Conservation (phyloP, 2,113 vertebrate species). For the Delphinapterus leucas region DNA sequence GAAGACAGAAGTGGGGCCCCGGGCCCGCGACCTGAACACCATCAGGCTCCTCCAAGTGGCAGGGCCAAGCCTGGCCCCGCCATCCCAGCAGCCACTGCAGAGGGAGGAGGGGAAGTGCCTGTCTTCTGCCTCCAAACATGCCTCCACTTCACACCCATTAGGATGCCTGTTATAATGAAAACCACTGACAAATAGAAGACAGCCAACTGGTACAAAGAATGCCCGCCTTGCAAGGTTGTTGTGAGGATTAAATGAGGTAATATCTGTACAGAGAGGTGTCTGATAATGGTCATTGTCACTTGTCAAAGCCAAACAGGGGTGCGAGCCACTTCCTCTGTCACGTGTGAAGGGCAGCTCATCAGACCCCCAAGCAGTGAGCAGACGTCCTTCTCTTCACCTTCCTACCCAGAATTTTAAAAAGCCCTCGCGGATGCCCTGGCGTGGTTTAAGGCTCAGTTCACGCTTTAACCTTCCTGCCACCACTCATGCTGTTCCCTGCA, state of each 20-base stretch:
- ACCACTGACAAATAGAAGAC: too few relatives aligned
- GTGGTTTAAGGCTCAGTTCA: background rate
- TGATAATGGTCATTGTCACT: background rate
- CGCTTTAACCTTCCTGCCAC: background rate
- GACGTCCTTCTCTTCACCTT: background rate
- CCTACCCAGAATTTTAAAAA: slow-evolving; percentile 1
- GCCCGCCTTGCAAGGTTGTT: background rate
- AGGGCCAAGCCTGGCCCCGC: background rate
- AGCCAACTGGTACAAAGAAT: background rate
- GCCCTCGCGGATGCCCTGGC: background rate
- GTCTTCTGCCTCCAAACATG: background rate
- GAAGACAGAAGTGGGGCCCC: background rate
- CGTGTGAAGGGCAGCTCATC: background rate
- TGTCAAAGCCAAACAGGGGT: background rate
- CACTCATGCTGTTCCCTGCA: background rate
- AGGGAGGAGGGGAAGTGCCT: background rate
- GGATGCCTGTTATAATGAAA: background rate
- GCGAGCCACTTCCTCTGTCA: background rate
- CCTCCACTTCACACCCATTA: background rate
- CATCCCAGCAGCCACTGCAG: background rate
- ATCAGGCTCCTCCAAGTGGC: background rate
- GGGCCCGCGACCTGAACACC: background rate
- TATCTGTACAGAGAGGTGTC: background rate
- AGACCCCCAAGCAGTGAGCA: background rate
- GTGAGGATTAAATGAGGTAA: background rate